Conservation (phyloP, 2,113 vertebrate species). For the Mormoops blainvillei region DNA sequence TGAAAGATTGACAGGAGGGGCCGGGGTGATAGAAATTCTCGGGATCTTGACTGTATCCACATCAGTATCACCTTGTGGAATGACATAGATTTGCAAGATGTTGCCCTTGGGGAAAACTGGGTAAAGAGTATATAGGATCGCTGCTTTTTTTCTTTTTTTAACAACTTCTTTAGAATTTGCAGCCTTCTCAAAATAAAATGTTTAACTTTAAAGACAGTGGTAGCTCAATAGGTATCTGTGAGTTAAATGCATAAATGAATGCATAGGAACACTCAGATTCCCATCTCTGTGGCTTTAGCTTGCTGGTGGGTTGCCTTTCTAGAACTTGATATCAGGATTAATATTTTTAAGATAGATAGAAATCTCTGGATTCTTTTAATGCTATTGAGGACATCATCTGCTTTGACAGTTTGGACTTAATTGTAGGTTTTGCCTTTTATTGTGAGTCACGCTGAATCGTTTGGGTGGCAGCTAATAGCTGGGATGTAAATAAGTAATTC, state of each 20-base stretch:
- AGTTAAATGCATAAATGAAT: neutral
- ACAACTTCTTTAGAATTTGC: neutral
- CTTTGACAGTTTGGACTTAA: neutral
- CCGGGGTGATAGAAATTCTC: neutral
- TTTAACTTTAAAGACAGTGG: neutral
- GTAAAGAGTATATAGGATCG: neutral
- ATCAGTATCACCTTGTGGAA: rapidly evolving
- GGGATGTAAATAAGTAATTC: neutral
- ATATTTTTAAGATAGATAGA: neutral
- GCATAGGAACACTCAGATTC: neutral
- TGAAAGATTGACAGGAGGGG: neutral
- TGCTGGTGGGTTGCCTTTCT: neutral
- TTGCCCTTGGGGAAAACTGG: neutral
- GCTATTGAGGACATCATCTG: neutral
- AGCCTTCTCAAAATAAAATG: neutral
- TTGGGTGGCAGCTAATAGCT: neutral
- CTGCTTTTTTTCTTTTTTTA: neutral
- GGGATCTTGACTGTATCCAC: neutral
- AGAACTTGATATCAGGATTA: neutral
- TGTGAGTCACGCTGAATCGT: neutral
- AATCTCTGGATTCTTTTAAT: neutral
- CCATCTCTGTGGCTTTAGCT: neutral
- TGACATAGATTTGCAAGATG: neutral
- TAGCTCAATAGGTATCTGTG: neutral
- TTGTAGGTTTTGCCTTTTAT: neutral